A percentile compares a stretch with the other conserved stretches of the same genome.
These are phyloP conservation scores for Liparis tanakae DNA, from an alignment of 2,797 vertebrate genomes.

Conservation along the genomic window DNA sequence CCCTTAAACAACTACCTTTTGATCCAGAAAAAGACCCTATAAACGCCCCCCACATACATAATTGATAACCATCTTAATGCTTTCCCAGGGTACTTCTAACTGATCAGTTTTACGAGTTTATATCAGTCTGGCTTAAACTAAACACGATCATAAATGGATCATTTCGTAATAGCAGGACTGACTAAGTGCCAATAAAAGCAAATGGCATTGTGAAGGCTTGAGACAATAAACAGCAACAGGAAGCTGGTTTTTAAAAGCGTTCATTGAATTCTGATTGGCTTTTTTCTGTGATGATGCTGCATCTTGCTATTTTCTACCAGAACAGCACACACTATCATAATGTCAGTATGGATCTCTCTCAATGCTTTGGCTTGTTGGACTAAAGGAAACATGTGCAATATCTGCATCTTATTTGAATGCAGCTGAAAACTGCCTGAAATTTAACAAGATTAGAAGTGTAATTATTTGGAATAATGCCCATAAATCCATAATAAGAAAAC, in stretches of 20 bases:
- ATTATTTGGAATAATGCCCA: background rate
- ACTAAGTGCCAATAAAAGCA: conserved; percentile 50
- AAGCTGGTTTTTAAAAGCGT: conserved; percentile 41
- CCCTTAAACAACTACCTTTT: conserved; percentile 27
- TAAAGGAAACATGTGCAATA: background rate
- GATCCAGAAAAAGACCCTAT: background rate
- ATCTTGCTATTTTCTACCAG: conserved; percentile 8
- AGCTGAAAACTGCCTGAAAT: background rate
- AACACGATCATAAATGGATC: conserved; percentile 42
- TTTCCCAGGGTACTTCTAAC: conserved; percentile 32
- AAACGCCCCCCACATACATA: conserved; percentile 8
- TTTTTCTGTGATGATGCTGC: conserved; percentile 7
- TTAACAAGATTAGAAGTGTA: conserved; percentile 17
- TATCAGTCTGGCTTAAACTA: conserved; percentile 39
- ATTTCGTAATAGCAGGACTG: conserved; percentile 25
- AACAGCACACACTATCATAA: background rate
- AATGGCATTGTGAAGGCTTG: conserved; percentile 36
- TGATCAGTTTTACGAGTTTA: conserved; percentile 13
- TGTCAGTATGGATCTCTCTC: background rate
- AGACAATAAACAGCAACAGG: conserved; percentile 40
- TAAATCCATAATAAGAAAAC: background rate
- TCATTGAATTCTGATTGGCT: conserved; percentile 26
- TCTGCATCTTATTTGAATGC: conserved; percentile 11
- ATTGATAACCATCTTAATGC: conserved; percentile 31
- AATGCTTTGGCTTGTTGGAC: background rate